Evolutionary conservation across 2,888 invertebrate species (phyloP), one percentile per base, ranked within the genome.

Genomic region (Sarcophaga caerulescens): DNA sequence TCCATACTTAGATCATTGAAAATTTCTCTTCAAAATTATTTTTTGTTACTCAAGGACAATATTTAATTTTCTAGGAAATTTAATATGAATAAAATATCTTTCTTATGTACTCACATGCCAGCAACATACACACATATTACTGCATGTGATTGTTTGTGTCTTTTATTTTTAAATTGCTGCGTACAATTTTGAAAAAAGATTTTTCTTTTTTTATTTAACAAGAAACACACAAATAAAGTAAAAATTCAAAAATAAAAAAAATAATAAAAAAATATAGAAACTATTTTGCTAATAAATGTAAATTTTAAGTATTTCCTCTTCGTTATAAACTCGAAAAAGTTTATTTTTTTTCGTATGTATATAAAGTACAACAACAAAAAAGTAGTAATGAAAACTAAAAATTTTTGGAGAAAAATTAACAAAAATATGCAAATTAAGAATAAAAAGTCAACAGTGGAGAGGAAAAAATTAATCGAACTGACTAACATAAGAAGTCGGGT

Each of bases 251-350:
- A 52, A 17, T 14, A 52, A 52, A 52, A 52, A 14, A 14, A 52
- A 35, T 8, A 35, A 35, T 35, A 17, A 52, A 52, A 47, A 52
- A 52, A 52, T 14, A 12, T 8, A 17, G 35, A 21, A 82, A 83
- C 69, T 81, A 81, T 81, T 52, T 86, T 86, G 86, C 84, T 86
- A 84, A 86, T 91, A 89, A 91, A 91, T 91, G 91, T 90, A 91
- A 91, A 91, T 91, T 87, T 88, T 91, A 91, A 91, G 91, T 91
- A 91, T 91, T 92, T 91, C 92, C 91, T 91, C 90, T 91, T 91
- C 91, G 90, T 92, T 91, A 91, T 89, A 90, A 91, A 90, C 84
- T 81, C 85, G 65, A 66, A 84, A 86, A 86, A 52, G 52, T 52
- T 52, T 47, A 74, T 86, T 84, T 86, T 71, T 73, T 45, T 35